A percentile compares a stretch with the other conserved stretches of the same genome.
phyloP scores from a whole-genome alignment of 2,113 vertebrate species.

The Corythornis madagascariensis region DNA sequence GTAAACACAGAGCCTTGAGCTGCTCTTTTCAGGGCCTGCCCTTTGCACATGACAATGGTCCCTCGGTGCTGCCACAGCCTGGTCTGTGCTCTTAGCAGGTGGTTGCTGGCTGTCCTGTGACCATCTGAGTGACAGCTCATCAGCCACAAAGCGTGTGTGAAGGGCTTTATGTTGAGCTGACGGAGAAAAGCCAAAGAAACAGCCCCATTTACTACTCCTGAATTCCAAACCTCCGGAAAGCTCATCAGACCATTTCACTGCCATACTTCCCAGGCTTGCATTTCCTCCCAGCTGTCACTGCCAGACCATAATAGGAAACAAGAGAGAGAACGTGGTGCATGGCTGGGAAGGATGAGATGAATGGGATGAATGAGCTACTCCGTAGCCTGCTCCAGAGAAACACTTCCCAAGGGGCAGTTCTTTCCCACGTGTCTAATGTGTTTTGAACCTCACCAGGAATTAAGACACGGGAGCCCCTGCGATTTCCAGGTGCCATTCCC shows the following conservation, averaged over 20 bases:
- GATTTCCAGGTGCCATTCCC: background rate
- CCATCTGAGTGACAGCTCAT: background rate
- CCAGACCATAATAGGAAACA: background rate
- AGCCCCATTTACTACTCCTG: background rate
- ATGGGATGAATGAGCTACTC: background rate
- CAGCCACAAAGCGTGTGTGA: rapidly evolving
- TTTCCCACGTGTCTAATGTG: rapidly evolving
- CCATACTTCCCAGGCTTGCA: background rate
- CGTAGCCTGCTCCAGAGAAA: background rate
- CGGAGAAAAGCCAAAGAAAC: background rate
- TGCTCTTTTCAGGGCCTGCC: background rate
- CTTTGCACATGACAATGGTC: background rate
- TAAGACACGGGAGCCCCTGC: background rate
- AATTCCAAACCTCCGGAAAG: background rate
- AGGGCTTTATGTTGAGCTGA: background rate
- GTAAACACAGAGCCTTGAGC: background rate
- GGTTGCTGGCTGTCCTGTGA: background rate
- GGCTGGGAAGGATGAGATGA: background rate
- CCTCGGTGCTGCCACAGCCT: rapidly evolving
- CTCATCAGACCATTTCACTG: background rate
- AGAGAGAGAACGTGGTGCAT: background rate
- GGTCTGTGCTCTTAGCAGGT: background rate
- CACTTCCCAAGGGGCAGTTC: background rate
- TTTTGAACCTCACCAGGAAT: rapidly evolving
- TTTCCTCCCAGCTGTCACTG: conserved; percentile 30